Base-by-base conservation (phyloP, 2,888 invertebrate genomes). In the Eristalis intricaria region DNA sequence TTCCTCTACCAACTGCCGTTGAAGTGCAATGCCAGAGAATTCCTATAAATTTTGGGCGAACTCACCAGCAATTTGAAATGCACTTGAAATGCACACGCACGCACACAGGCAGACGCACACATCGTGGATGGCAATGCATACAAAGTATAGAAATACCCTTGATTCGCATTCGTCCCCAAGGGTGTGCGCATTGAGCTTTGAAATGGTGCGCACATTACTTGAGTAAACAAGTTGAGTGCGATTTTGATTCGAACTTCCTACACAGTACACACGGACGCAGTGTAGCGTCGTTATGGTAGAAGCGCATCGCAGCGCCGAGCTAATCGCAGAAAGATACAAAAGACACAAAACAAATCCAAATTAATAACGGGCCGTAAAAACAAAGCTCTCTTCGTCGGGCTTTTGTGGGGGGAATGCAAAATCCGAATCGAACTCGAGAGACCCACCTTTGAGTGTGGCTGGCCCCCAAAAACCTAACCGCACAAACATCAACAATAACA, bases 151-250 rank as follows among this genome's bases (percentile, higher is more conserved):
- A 60, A 56, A 50, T 75, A 77, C 82, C 74, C 65, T 82, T 86
- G 82, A 66, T 86, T 71, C 23, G n/a, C 60, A 23, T 50, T 35
- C 40, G 40, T 71, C 69, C 82, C 74, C 82, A 82, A 85, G 85
- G 85, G 85, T 86, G 71, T 74, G 74, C 32, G 69, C 82, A 82
- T 70, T 82, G 56, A 78, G 82, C 73, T 86, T 78, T 82, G 19
- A 78, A 86, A 82, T 75, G 13, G 56, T 13, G 68, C n/a, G 50
- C 77, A 81, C 73, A 73, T 74, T 40, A 66, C 61, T 74, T 35
- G 65, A 60, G 63, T 38, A 85, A 82, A 73, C 65, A 81, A 81
- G 19, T 13, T 40, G 23, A 68, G 61, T 75, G 50, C 63, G 68
- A 75, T 58, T 73, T 77, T 76, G 76, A 71, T 70, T 40, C 19